Conservation (phyloP, 2,888 invertebrate species). For the Panzeria rudis region DNA sequence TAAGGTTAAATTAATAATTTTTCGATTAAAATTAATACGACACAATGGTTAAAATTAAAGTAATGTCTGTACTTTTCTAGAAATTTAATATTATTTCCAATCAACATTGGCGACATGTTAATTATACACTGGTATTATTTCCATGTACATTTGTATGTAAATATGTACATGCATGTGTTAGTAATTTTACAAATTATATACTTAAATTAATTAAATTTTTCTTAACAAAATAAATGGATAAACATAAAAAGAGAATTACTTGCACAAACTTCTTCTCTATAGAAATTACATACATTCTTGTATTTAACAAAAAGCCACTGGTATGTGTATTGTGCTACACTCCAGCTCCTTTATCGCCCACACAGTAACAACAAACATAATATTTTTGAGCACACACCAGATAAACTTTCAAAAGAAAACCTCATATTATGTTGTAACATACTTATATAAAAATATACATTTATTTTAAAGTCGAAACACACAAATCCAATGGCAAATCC, state of each 20-base stretch:
- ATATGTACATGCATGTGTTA: not conserved
- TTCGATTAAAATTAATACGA: no score
- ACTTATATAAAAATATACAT: conserved; percentile 25
- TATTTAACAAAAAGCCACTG: conserved; percentile 22
- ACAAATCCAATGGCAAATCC: conserved; percentile 68
- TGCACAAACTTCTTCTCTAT: conserved; percentile 39
- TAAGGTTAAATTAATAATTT: no score
- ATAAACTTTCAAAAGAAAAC: conserved; percentile 9
- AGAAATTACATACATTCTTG: conserved; percentile 31
- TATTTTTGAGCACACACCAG: conserved; percentile 8
- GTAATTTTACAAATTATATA: conserved; percentile 64
- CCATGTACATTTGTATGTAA: not conserved
- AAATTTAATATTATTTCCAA: no score
- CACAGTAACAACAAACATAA: not conserved
- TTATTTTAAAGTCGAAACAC: conserved; percentile 63
- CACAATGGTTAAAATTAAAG: no score
- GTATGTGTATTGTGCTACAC: conserved; percentile 10
- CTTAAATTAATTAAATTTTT: conserved; percentile 68
- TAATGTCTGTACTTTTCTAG: no score
- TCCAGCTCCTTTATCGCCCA: not conserved
- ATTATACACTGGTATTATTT: no score
- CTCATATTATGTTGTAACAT: conserved; percentile 50
- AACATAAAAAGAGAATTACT: conserved; percentile 51
- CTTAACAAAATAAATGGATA: conserved; percentile 58
- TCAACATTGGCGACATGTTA: no score